Base-by-base conservation (phyloP, 2,113 vertebrate genomes). In the Pteruthius melanotis region DNA sequence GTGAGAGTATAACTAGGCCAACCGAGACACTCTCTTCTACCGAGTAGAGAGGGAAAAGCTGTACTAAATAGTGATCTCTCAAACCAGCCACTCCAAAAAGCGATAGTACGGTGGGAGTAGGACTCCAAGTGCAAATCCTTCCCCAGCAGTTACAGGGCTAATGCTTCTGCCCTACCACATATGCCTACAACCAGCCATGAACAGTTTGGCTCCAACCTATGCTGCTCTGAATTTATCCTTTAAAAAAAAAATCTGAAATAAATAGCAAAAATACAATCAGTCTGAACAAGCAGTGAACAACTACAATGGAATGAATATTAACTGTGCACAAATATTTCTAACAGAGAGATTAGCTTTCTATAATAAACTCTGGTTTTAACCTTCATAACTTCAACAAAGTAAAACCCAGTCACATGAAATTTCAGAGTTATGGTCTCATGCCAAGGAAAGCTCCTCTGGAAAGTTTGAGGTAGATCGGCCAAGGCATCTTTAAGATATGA, bases 401-500 rank as follows among this genome's bases (percentile, higher is more conserved):
- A 86, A 88, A 95, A 92, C n/a, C 23, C n/a, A 84, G 83, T 56
- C 86, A 93, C 90, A 90, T 82, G 86, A 92, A 95, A 94, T 93
- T 96, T 95, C 86, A 93, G 83, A 94, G 83, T 37, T 15, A 4
- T 74, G 59, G 75, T 88, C 64, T 90, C 56, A 24, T 68, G 94
- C 94, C 94, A 96, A 95, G 66, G 78, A 97, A 95, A 97, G 95
- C 93, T 95, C 79, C 70, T 90, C 84, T 96, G 93, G 91, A 97
- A 96, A 97, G 85, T 95, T 2, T 95, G 92, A 96, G 83, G 93
- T 87, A 97, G 89, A 95, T 89, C 37, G 0, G 91, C 95, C 72
- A 96, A 90, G 74, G 68, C 96, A 95, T 94, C 88, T 87, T 78
- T 75, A 94, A 96, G 93, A 97, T 95, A 97, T 15, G 54, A 94